phyloP scores from a whole-genome alignment of 2,888 invertebrate species.

The Drosophila algonquin region DNA sequence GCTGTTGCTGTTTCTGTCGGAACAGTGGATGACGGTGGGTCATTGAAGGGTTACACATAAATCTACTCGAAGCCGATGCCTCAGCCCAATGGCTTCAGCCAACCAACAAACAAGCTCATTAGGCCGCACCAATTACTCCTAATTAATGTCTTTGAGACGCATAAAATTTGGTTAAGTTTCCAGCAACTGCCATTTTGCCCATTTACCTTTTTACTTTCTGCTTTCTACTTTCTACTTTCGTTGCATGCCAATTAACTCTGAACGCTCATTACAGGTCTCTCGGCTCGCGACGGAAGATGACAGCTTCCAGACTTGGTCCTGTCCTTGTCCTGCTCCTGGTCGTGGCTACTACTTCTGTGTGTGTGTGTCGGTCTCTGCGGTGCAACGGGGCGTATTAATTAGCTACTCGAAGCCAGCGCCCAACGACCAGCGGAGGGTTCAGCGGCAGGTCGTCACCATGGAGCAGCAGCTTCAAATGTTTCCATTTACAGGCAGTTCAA shows the following conservation, averaged over 20 bases:
- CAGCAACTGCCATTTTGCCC: slow-evolving; percentile 15
- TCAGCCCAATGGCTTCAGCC: slow-evolving; percentile 5
- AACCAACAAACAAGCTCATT: slow-evolving; percentile 62
- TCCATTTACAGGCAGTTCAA: slow-evolving; percentile 72
- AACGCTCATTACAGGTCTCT: slow-evolving; percentile 73
- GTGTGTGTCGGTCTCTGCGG: slow-evolving; percentile 46
- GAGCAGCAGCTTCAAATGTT: slow-evolving; percentile 61
- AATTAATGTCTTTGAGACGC: slow-evolving; percentile 72
- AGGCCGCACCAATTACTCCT: slow-evolving; percentile 70
- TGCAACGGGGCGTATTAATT: slow-evolving; percentile 80
- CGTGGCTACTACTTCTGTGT: slow-evolving; percentile 8
- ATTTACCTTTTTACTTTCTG: slow-evolving; percentile 24
- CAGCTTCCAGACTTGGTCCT: slow-evolving; percentile 25
- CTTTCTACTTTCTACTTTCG: slow-evolving; percentile 53
- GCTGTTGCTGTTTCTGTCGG: too few species aligned
- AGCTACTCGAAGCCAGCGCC: slow-evolving; percentile 68
- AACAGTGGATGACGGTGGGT: slow-evolving; percentile 20
- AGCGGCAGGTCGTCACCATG: slow-evolving; percentile 34
- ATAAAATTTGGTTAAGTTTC: slow-evolving; percentile 70
- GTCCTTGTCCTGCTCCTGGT: slow-evolving; percentile 7
- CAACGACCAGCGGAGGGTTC: slow-evolving; percentile 25
- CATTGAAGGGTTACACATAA: slow-evolving; percentile 60
- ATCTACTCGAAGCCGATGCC: slow-evolving; percentile 35
- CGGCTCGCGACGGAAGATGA: slow-evolving; percentile 44
- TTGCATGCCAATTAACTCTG: slow-evolving; percentile 78